Conservation (phyloP, 2,888 invertebrate species). For the Tryphoninae sp. region DNA sequence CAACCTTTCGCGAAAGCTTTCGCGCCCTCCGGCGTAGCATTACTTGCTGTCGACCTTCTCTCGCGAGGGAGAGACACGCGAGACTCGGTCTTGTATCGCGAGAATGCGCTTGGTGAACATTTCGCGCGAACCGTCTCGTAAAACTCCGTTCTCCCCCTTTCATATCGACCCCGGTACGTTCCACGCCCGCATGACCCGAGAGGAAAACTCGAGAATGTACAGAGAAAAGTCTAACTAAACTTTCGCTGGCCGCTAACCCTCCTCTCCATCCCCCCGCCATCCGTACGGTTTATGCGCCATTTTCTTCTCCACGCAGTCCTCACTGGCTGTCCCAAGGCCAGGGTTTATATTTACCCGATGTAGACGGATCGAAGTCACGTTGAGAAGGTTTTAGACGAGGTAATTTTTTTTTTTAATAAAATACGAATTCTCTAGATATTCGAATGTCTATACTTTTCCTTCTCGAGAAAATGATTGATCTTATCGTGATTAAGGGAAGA, state of each 20-base stretch:
- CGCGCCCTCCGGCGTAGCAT: slow-evolving; percentile 10
- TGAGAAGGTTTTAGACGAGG: background rate
- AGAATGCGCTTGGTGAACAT: slow-evolving; percentile 35
- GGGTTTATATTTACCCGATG: slow-evolving; percentile 41
- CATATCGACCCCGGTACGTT: slow-evolving; percentile 10
- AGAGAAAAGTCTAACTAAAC: slow-evolving; percentile 41
- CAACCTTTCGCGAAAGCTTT: slow-evolving; percentile 20
- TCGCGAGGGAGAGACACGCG: slow-evolving; percentile 17
- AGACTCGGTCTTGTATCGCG: slow-evolving; percentile 29
- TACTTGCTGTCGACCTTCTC: slow-evolving; percentile 5
- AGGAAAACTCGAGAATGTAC: slow-evolving; percentile 31
- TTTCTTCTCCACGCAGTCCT: slow-evolving; percentile 33
- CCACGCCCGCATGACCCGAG: slow-evolving; percentile 25
- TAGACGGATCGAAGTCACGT: slow-evolving; percentile 46
- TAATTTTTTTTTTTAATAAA: no score
- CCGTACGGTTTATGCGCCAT: slow-evolving; percentile 40
- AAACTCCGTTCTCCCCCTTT: slow-evolving; percentile 27
- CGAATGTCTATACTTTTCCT: no score
- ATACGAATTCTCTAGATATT: no score
- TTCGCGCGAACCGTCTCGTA: slow-evolving; percentile 42
- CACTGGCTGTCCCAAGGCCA: slow-evolving; percentile 48
- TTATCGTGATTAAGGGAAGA: no score
- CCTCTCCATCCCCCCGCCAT: background rate
- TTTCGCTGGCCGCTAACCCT: slow-evolving; percentile 30
- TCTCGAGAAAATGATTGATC: no score